These are phyloP conservation scores for Pocillopora grandis DNA, from an alignment of 92 coral and sea anemone species.

Conservation along the genomic window DNA sequence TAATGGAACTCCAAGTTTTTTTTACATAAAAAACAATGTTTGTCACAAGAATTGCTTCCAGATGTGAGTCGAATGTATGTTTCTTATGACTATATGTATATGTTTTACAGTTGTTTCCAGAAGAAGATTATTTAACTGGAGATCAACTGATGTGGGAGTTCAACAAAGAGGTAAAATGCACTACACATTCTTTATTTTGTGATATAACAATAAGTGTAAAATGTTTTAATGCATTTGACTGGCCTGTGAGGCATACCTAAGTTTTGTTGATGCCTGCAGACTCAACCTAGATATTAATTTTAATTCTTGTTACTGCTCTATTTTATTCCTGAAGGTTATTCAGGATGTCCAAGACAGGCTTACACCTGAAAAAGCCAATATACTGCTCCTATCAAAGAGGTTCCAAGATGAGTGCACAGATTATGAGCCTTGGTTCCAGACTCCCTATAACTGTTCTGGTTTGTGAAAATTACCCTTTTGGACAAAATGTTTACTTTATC, in stretches of 20 bases:
- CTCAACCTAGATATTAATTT: too few relatives aligned
- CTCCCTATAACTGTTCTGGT: conserved; percentile 74
- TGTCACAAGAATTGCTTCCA: too few relatives aligned
- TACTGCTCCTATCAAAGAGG: conserved; percentile 74
- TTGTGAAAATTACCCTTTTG: background rate
- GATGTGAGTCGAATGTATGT: too few relatives aligned
- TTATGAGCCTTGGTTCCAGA: conserved; percentile 85
- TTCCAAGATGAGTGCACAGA: conserved; percentile 78
- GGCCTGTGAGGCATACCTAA: background rate
- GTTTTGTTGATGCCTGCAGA: too few relatives aligned
- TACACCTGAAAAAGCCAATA: conserved; percentile 79
- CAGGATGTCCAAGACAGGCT: conserved; percentile 60
- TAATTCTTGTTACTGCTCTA: background rate
- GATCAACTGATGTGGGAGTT: conserved; percentile 86
- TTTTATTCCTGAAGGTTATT: conserved; percentile 55
- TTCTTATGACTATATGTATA: background rate
- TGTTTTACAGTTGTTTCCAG: conserved; percentile 68
- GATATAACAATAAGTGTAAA: too few relatives aligned
- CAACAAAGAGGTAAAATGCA: conserved; percentile 63
- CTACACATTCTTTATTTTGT: background rate
- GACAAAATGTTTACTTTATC: too few relatives aligned
- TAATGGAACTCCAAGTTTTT: too few relatives aligned
- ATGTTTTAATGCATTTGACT: background rate
- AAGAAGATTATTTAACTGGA: conserved; percentile 82
- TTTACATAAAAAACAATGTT: too few relatives aligned